Conservation (phyloP, 2,888 invertebrate genomes). For the Caenorhabditis sp. region DNA sequence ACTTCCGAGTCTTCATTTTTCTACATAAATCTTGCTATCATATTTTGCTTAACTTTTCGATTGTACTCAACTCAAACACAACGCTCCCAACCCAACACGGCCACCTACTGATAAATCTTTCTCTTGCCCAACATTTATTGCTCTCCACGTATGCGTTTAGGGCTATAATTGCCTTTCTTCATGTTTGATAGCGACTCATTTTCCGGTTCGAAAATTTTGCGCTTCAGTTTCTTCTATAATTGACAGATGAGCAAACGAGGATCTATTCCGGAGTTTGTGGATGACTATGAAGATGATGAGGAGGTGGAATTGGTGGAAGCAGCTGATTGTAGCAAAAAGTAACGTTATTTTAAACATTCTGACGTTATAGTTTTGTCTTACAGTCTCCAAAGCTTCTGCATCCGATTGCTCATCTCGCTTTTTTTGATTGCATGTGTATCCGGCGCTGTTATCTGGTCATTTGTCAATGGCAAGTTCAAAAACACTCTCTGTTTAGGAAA, state of each 20-base stretch:
- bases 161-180: slow-evolving; percentile 37
- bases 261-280: slow-evolving; percentile 15
- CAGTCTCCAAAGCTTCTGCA: slow-evolving; percentile 43
- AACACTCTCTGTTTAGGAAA: not conserved
- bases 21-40: not conserved
- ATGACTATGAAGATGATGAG: slow-evolving; percentile 49
- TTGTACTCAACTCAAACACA: slow-evolving; percentile 9
- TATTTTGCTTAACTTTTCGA: slow-evolving; percentile 27
- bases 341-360: not conserved
- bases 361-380: not conserved
- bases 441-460: slow-evolving; percentile 60
- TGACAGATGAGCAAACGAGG: slow-evolving; percentile 33
- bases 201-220: slow-evolving; percentile 41
- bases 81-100: not conserved
- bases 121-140: slow-evolving; percentile 52
- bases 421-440: slow-evolving; percentile 52
- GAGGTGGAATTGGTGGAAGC: slow-evolving; percentile 37
- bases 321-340: slow-evolving; percentile 36
- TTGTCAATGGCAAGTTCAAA: slow-evolving; percentile 45
- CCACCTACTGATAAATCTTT: slow-evolving; percentile 55
- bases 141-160: slow-evolving; percentile 52
- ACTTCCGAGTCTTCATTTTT: not conserved
- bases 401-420: slow-evolving; percentile 49
- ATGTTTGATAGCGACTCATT: slow-evolving; percentile 27
- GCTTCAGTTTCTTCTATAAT: not conserved